phyloP scores from a whole-genome alignment of 2,113 vertebrate species.

The Ptyas mucosa region DNA sequence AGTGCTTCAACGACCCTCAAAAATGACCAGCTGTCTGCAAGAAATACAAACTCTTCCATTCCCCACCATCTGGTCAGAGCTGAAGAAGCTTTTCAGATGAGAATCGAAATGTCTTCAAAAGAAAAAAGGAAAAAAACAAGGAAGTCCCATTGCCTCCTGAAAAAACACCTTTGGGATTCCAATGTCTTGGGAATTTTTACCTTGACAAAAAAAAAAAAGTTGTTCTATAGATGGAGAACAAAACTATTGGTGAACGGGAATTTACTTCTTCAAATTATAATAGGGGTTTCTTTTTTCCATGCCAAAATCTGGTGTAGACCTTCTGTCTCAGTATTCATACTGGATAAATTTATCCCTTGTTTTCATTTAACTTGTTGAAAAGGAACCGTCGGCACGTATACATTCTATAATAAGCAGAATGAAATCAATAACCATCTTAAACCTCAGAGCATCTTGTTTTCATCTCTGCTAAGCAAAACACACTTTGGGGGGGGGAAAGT shows the following conservation, averaged over 20 bases:
- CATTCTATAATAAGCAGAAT: background rate
- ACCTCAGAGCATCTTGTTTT: background rate
- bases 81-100: too few relatives aligned
- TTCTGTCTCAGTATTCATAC: background rate
- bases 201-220: background rate
- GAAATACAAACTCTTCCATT: too few relatives aligned
- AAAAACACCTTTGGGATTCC: background rate
- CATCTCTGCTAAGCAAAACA: background rate
- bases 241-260: background rate
- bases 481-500: background rate
- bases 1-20: too few relatives aligned
- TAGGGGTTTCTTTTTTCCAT: background rate
- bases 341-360: background rate
- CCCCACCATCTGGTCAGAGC: too few relatives aligned
- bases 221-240: background rate
- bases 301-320: background rate
- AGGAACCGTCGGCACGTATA: background rate
- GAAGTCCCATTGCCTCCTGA: too few relatives aligned
- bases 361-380: slow-evolving; percentile 2
- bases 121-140: too few relatives aligned
- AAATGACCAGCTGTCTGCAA: too few relatives aligned
- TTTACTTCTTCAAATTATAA: background rate
- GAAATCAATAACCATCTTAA: background rate
- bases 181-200: background rate
- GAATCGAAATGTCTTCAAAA: too few relatives aligned